Percentiles rank a stretch among this genome's conserved stretches.
Conservation (phyloP, 2,888 invertebrate genomes). For the Gymnosoma rotundatum region DNA sequence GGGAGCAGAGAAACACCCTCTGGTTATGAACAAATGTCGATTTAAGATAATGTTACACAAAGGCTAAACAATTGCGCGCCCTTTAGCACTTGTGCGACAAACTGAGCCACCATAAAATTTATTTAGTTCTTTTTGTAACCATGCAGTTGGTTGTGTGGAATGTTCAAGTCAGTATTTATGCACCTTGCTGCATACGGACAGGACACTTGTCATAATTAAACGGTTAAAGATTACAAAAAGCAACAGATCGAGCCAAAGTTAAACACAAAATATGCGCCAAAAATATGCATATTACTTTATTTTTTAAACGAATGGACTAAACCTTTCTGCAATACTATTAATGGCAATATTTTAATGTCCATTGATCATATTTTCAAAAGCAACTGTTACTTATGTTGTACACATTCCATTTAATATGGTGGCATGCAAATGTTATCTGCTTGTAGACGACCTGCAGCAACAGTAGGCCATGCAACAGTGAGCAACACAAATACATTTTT, state of each 20-base stretch:
- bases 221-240: slow-evolving; percentile 64
- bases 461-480: slow-evolving; percentile 25
- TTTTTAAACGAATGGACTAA: neutral
- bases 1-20: slow-evolving; percentile 52
- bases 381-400: slow-evolving; percentile 30
- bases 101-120: slow-evolving; percentile 39
- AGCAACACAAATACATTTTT: slow-evolving; percentile 10
- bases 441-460: slow-evolving; percentile 19
- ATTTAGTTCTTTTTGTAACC: neutral
- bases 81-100: slow-evolving; percentile 61
- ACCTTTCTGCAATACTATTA: slow-evolving; percentile 6
- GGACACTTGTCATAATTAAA: slow-evolving; percentile 70
- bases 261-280: slow-evolving; percentile 43
- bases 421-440: slow-evolving; percentile 64
- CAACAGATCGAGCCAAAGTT: slow-evolving; percentile 47
- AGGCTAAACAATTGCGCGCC: slow-evolving; percentile 69
- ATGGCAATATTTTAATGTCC: slow-evolving; percentile 37
- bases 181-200: slow-evolving; percentile 66
- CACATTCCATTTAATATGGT: slow-evolving; percentile 34
- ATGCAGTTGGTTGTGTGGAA: slow-evolving; percentile 6
- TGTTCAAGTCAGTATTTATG: slow-evolving; percentile 22
- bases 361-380: slow-evolving; percentile 59
- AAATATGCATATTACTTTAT: slow-evolving; percentile 12
- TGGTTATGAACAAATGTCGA: slow-evolving; percentile 65
- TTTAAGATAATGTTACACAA: slow-evolving; percentile 66